A percentile compares a stretch with the other conserved stretches of the same genome.
These are phyloP conservation scores for Dolichoris vasculosae DNA, from an alignment of 1,140 invertebrate genomes.

Conservation along the genomic window DNA sequence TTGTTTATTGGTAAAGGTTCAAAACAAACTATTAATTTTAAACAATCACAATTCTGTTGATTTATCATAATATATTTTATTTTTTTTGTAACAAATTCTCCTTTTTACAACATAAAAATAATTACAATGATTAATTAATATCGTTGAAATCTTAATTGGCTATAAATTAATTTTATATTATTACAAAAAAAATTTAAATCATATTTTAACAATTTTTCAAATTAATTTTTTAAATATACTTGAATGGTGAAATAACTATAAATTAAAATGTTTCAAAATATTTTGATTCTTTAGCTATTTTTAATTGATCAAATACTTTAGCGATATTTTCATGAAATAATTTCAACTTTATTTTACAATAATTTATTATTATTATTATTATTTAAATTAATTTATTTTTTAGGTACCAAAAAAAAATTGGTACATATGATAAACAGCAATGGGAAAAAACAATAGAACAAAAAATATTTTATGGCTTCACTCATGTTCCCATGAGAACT, in stretches of 20 bases:
- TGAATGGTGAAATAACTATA: background rate
- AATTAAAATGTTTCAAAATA: background rate
- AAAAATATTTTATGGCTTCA: slow-evolving; percentile 88
- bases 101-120: background rate
- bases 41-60: background rate
- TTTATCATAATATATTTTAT: background rate
- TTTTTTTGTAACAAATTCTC: background rate
- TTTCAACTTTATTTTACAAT: background rate
- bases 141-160: too few species aligned
- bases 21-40: background rate
- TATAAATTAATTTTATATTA: background rate
- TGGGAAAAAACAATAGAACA: slow-evolving; percentile 97
- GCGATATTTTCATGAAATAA: background rate
- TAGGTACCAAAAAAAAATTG: slow-evolving; percentile 95
- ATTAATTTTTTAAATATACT: background rate
- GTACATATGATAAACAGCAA: slow-evolving; percentile 95
- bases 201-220: background rate
- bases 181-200: background rate
- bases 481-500: slow-evolving; percentile 89
- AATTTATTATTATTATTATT: too few species aligned
- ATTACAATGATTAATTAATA: background rate
- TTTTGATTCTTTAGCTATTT: background rate
- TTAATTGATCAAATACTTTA: background rate
- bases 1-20: slow-evolving; percentile 66
- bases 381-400: slow-evolving; percentile 40